A percentile compares a stretch with the other conserved stretches of the same genome.
Evolutionary conservation across 2,797 vertebrate species (phyloP).

Genomic region (Rhinophrynus dorsalis): DNA sequence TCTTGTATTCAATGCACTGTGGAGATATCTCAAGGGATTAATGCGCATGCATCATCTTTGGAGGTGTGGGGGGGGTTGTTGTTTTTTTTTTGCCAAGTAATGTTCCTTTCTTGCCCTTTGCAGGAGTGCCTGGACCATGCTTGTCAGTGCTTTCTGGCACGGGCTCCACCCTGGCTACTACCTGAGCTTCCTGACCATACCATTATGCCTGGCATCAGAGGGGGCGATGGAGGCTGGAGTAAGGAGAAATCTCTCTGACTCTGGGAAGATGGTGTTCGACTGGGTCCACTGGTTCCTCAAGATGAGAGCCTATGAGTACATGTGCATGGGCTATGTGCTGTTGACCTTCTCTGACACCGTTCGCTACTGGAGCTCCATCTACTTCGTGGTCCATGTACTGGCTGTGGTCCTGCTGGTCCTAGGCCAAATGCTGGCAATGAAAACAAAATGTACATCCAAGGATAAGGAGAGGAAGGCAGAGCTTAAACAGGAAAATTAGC

Average conservation of each 20-base stretch:
- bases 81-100: background rate
- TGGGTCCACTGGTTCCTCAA: constrained; percentile 92
- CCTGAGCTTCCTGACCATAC: constrained; percentile 91
- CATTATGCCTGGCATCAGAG: constrained; percentile 85
- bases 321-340: constrained; percentile 93
- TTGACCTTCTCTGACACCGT: constrained; percentile 79
- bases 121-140: constrained; percentile 91
- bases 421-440: constrained; percentile 56
- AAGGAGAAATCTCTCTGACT: constrained; percentile 68
- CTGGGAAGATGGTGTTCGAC: constrained; percentile 74
- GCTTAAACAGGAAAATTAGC: background rate
- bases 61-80: too few species aligned
- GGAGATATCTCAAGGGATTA: too few species aligned
- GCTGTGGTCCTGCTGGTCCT: constrained; percentile 69
- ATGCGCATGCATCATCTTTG: too few species aligned
- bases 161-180: constrained; percentile 87
- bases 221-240: constrained; percentile 75
- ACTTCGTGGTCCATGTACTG: constrained; percentile 77
- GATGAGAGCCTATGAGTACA: constrained; percentile 92
- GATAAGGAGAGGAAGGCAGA: background rate
- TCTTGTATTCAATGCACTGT: too few species aligned
- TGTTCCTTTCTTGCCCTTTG: background rate
- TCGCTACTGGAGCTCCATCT: constrained; percentile 81
- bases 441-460: constrained; percentile 10
- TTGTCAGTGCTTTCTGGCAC: constrained; percentile 92